Evolutionary conservation across 37 sponge, comb jelly and placozoan genomes (phyloP), one percentile per base, ranked within the genome.

Genomic region (Chondrosia reniformis): DNA sequence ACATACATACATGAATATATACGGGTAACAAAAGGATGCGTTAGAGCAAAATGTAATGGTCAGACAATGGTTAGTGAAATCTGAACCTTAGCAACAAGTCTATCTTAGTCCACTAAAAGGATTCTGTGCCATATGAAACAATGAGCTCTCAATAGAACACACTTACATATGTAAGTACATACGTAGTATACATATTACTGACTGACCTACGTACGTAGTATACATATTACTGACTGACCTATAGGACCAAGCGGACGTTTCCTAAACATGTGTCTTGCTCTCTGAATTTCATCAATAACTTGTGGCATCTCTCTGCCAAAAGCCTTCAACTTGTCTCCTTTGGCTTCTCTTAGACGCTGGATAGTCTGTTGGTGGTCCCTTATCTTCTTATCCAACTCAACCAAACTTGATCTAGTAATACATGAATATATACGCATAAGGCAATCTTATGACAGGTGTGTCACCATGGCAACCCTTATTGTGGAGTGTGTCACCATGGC

Each of bases 211-310:
- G 52, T 49, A 49, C 15, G 52, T 15, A 15, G 15, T 19, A 49
- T 49, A n/a, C n/a, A 49, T 10, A 10, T 15, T 62, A n/a, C 63
- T 9, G 5, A 75, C 76, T 78, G 27, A 41, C 93, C 93, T 19
- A 93, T 58, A 3, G 94, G 94, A 25, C 94, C 94, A 41, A 79
- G 84, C 0, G 94, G 94, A 1, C 24, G 55, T 1, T 45, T 32
- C 0, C 73, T 42, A 58, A 93, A 93, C 13, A 61, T 76, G 1
- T 45, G 33, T 9, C 25, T 22, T 41, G 76, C 46, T 39, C 67
- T 17, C 22, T 79, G 72, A 22, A 91, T 45, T 41, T 66, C 77
- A 5, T 80, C 54, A 41, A 84, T 85, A 7, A 94, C 24, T 2
- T 33, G 32, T 0, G 62, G 77, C 91, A 90, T 94, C 59, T 73